These are phyloP conservation scores for Drosophila anceps DNA, from an alignment of 2,888 invertebrate genomes.

Conservation along the genomic window DNA sequence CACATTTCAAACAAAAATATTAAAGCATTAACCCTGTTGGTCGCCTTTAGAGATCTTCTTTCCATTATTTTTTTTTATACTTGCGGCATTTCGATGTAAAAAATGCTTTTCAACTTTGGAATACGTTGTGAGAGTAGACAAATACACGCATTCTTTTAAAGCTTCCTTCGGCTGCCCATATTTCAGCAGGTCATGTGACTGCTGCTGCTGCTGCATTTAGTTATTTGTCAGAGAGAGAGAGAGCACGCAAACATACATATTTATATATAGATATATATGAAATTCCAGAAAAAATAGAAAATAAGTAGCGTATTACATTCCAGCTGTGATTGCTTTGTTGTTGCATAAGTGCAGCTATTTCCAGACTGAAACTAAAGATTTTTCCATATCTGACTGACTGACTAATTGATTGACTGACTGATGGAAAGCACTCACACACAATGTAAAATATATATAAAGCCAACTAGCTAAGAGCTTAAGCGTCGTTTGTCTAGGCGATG, in stretches of 20 bases:
- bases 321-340: constrained; percentile 6
- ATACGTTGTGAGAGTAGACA: background rate
- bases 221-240: background rate
- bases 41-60: background rate
- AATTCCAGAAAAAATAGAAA: background rate
- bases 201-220: constrained; percentile 2
- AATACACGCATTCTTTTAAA: background rate
- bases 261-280: background rate
- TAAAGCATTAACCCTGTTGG: background rate
- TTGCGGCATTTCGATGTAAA: background rate
- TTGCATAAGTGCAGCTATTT: background rate
- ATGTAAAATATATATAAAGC: background rate
- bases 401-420: background rate
- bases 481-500: background rate
- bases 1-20: background rate
- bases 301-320: constrained; percentile 1
- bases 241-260: background rate
- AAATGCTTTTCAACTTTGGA: constrained; percentile 4
- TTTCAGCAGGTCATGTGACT: constrained; percentile 6
- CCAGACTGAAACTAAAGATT: background rate
- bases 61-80: background rate
- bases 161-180: background rate
- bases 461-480: background rate
- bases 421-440: background rate
- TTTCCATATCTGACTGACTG: background rate